Evolutionary conservation across 2,888 invertebrate species (phyloP), one percentile per base, ranked within the genome.

Genomic region (Megaustenia siamemsis): DNA sequence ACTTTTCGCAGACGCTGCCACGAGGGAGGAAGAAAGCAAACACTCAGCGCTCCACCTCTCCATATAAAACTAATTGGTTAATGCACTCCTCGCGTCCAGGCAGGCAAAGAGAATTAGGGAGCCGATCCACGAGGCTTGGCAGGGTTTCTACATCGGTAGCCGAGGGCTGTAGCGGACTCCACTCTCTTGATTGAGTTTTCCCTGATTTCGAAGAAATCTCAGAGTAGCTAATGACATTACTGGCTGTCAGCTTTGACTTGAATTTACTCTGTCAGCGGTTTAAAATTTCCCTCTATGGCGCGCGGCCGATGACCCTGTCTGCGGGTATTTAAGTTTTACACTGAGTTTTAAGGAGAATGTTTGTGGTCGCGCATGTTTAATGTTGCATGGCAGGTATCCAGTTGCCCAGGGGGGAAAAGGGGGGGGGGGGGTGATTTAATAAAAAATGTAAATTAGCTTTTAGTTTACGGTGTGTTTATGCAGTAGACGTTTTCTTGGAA

Each of bases 211-310:
- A 78, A 71, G 60, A 60, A 60, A 60, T 60, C 60, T 60, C 60
- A 60, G 60, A 40, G 69, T 56, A 43, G 83, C 75, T 83, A 78
- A 83, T 78, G 77, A 78, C 69, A 69, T 83, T 83, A 83, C 66
- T 43, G 69, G 69, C 69, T 77, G 83, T 53, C 83, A 83, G 78
- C 38, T 79, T 83, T 83, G 78, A 83, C 76, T 83, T 78, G 71
- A 83, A 83, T 83, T 83, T n/a, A 78, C 83, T 66, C 71, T 83
- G 83, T 83, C 83, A 79, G 77, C 78, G 83, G 83, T 78, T 71
- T 83, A 78, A 69, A 43, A 56, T 83, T 83, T 56, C 78, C 40
- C n/a, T n/a, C 53, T 40, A 18, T 38, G 28, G 12, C 60, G 32
- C 56, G n/a, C 2, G 69, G 53, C 28, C 45, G 28, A 38, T 43